A percentile compares a stretch with the other conserved stretches of the same genome.
These are phyloP conservation scores for Leistus spinibarbis DNA, from an alignment of 2,888 invertebrate species.

Conservation along the genomic window DNA sequence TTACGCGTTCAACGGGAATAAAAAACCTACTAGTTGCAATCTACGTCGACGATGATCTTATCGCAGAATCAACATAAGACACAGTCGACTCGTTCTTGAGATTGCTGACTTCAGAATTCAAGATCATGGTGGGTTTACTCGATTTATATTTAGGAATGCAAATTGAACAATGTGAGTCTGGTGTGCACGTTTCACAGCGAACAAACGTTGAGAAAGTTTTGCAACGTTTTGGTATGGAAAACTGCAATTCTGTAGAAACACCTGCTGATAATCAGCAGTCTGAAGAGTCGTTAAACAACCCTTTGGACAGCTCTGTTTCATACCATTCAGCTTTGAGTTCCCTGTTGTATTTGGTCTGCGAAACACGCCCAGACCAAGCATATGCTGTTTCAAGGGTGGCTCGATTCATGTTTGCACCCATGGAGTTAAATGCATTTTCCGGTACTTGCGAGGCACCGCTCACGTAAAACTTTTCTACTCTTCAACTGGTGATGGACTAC, in stretches of 20 bases:
- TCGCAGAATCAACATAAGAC: not conserved
- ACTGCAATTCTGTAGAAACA: constrained; percentile 40
- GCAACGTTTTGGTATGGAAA: constrained; percentile 40
- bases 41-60: constrained; percentile 33
- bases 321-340: constrained; percentile 18
- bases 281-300: constrained; percentile 19
- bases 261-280: constrained; percentile 39
- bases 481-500: constrained; percentile 23
- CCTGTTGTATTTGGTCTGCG: constrained; percentile 42
- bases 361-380: constrained; percentile 42
- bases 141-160: constrained; percentile 40
- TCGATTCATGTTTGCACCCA: constrained; percentile 40
- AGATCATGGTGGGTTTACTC: not conserved
- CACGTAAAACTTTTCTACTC: constrained; percentile 22
- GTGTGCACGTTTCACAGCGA: constrained; percentile 41
- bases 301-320: constrained; percentile 28
- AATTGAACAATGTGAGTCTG: constrained; percentile 42
- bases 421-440: constrained; percentile 37
- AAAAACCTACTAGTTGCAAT: constrained; percentile 29
- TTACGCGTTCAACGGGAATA: constrained; percentile 14
- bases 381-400: constrained; percentile 43
- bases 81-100: not conserved
- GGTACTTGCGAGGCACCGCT: constrained; percentile 38
- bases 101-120: not conserved
- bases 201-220: constrained; percentile 40